These are phyloP conservation scores for Antennarius striatus DNA, from an alignment of 2,113 vertebrate genomes.

Conservation along the genomic window DNA sequence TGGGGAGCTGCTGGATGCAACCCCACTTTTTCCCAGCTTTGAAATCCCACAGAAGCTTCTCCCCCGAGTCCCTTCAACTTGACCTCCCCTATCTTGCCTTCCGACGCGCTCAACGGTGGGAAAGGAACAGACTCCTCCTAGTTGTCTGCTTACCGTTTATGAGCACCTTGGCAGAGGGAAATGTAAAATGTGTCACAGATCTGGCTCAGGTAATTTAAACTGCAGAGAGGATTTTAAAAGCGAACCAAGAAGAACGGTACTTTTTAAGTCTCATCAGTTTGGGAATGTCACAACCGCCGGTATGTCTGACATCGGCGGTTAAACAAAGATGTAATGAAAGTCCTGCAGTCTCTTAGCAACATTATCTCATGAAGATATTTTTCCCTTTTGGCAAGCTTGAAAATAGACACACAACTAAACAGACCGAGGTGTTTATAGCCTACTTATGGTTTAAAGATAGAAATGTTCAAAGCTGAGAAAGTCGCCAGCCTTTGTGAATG, in stretches of 20 bases:
- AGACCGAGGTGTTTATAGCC: constrained; percentile 18
- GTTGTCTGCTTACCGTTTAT: background rate
- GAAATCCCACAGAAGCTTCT: constrained; percentile 38
- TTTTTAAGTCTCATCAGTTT: background rate
- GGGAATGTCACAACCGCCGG: constrained; percentile 10
- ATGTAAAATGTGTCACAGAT: background rate
- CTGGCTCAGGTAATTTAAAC: background rate
- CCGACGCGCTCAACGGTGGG: constrained; percentile 26
- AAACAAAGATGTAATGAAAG: constrained; percentile 26
- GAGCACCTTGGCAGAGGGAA: background rate
- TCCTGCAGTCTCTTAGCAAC: constrained; percentile 23
- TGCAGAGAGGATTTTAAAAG: constrained; percentile 3
- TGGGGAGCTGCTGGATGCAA: constrained; percentile 8
- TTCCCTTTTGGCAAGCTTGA: constrained; percentile 8
- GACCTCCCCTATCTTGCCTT: constrained; percentile 35
- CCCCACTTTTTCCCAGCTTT: constrained; percentile 21
- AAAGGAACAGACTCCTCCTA: constrained; percentile 17
- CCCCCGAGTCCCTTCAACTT: constrained; percentile 37
- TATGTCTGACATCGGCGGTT: constrained; percentile 13
- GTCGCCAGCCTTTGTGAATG: constrained; percentile 39
- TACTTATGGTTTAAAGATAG: constrained; percentile 18
- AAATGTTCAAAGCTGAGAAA: constrained; percentile 13
- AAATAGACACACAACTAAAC: constrained; percentile 30
- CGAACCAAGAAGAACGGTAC: background rate
- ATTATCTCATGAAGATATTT: constrained; percentile 17